phyloP scores from a whole-genome alignment of 1,140 invertebrate species.

The Kradibia gibbosae region DNA sequence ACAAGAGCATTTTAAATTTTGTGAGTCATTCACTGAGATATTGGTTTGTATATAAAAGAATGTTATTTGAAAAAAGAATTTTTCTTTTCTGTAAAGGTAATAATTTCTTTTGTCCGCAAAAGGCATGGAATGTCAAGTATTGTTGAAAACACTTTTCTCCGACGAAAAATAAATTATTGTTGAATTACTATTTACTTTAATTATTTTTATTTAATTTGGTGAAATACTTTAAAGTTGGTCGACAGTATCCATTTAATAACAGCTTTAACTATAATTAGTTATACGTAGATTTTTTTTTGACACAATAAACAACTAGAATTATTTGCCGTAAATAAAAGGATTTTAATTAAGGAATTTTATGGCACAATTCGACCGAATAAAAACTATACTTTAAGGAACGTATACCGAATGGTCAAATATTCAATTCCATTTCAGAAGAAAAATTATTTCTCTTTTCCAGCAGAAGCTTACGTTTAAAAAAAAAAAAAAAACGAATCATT shows the following conservation, averaged over 20 bases:
- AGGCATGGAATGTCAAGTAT: constrained; percentile 33
- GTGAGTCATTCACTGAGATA: not conserved
- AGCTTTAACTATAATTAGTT: not conserved
- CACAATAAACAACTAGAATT: not conserved
- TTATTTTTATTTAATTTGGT: constrained; percentile 11
- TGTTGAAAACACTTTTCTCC: not conserved
- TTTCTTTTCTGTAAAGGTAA: not conserved
- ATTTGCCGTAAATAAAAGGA: not conserved
- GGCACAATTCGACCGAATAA: not conserved
- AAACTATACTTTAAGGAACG: not conserved
- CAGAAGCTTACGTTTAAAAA: too few relatives aligned
- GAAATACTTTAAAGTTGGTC: not conserved
- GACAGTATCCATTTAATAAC: too few relatives aligned
- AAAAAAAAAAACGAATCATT: too few relatives aligned
- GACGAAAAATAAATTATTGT: not conserved
- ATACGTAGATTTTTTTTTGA: not conserved
- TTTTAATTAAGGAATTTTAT: not conserved
- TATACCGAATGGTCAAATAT: too few relatives aligned
- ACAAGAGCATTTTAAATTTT: not conserved
- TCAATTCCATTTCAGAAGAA: not conserved
- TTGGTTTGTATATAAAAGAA: not conserved
- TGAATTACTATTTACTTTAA: constrained; percentile 7
- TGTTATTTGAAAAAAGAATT: constrained; percentile 36
- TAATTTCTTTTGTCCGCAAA: constrained; percentile 35
- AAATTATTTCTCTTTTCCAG: not conserved